Conservation (phyloP, 1,140 invertebrate genomes). For the Nymphalis io region DNA sequence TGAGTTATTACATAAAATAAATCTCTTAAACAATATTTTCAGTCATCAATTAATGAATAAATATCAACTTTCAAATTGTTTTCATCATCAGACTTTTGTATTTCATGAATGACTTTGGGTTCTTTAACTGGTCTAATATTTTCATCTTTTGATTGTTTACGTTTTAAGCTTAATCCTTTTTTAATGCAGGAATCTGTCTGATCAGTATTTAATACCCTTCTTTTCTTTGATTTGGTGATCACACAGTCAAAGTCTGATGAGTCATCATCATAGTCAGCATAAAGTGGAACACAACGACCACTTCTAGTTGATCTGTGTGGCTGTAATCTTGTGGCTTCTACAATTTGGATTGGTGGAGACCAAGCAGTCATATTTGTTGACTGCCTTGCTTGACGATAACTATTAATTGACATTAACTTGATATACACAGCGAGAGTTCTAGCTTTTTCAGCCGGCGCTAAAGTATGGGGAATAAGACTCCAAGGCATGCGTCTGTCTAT, state of each 20-base stretch:
- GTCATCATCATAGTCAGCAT: slow-evolving; percentile 73
- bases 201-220: slow-evolving; percentile 64
- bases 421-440: slow-evolving; percentile 69
- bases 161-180: slow-evolving; percentile 65
- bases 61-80: slow-evolving; percentile 41
- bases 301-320: slow-evolving; percentile 69
- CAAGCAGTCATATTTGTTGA: slow-evolving; percentile 60
- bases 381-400: slow-evolving; percentile 65
- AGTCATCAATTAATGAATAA: slow-evolving; percentile 59
- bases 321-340: slow-evolving; percentile 65
- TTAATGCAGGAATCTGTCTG: slow-evolving; percentile 59
- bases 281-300: slow-evolving; percentile 70
- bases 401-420: slow-evolving; percentile 71
- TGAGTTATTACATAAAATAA: no score
- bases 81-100: slow-evolving; percentile 35
- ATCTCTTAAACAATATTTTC: slow-evolving; percentile 32
- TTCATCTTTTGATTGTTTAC: slow-evolving; percentile 67
- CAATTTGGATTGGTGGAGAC: slow-evolving; percentile 68
- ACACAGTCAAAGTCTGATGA: slow-evolving; percentile 72
- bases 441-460: slow-evolving; percentile 66
- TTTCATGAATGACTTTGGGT: slow-evolving; percentile 54
- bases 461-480: slow-evolving; percentile 68
- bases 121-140: slow-evolving; percentile 61
- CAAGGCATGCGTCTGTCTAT: slow-evolving; percentile 75
- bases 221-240: slow-evolving; percentile 66